A percentile compares a stretch with the other conserved stretches of the same genome.
Conservation (phyloP, 2,113 vertebrate genomes). For the Rattus rattus region DNA sequence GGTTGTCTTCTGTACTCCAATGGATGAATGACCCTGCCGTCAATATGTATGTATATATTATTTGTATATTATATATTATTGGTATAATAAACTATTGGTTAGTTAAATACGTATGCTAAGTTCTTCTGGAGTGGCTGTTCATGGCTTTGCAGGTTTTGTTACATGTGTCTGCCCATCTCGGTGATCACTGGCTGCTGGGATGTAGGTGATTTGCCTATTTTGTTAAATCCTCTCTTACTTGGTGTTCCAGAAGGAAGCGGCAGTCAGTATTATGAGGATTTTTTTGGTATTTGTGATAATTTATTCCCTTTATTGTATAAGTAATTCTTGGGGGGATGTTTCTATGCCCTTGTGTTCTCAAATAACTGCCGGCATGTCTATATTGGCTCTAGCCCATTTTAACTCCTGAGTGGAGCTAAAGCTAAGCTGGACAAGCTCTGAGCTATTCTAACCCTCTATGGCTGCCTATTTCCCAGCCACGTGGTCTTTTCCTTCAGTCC, state of each 20-base stretch:
- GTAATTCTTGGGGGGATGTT: no score
- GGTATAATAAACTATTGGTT: not conserved
- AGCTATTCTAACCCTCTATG: no score
- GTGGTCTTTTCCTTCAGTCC: no score
- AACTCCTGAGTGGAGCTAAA: no score
- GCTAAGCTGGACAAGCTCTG: no score
- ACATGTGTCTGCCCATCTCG: not conserved
- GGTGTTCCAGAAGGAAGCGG: not conserved
- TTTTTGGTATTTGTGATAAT: not conserved
- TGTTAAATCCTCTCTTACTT: not conserved
- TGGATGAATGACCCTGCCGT: not conserved
- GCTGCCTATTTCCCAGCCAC: no score
- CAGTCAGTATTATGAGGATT: not conserved
- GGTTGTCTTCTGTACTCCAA: not conserved
- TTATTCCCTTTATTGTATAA: not conserved
- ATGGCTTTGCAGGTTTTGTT: not conserved
- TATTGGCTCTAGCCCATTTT: no score
- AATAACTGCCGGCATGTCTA: no score
- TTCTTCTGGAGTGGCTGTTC: not conserved
- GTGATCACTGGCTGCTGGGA: not conserved
- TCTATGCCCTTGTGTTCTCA: no score
- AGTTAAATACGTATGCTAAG: not conserved
- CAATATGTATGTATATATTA: not conserved
- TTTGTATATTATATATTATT: not conserved
- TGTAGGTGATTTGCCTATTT: not conserved